Conservation (phyloP, 2,888 invertebrate species). For the Trissonchulus sp. region DNA sequence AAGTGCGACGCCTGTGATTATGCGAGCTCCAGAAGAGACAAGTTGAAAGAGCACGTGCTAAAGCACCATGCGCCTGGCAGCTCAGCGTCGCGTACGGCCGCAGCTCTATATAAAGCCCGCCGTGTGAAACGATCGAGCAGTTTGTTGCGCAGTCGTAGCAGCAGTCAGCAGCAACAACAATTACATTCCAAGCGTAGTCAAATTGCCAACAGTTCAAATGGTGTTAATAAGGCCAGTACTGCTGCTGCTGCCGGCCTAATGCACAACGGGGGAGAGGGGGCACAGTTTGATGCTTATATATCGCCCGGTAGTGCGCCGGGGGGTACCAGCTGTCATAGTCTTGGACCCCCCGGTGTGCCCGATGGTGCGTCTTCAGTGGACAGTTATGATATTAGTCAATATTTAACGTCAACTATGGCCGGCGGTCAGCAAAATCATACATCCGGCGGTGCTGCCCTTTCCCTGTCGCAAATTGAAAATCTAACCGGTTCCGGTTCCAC, state of each 20-base stretch:
- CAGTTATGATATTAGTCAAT: not conserved
- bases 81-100: not conserved
- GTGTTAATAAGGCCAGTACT: not conserved
- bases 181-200: no score
- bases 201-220: no score
- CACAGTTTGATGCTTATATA: no score
- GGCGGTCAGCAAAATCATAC: not conserved
- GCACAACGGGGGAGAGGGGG: no score
- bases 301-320: not conserved
- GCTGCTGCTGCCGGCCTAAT: not conserved
- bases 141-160: no score
- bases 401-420: not conserved
- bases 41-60: slow-evolving; percentile 60
- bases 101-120: no score
- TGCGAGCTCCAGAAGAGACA: slow-evolving; percentile 63
- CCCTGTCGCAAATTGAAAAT: not conserved
- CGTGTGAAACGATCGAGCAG: no score
- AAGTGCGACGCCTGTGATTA: slow-evolving; percentile 64
- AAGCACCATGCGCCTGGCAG: slow-evolving; percentile 54
- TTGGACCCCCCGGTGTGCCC: not conserved
- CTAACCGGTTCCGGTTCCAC: not conserved
- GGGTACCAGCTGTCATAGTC: not conserved
- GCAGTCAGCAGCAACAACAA: no score
- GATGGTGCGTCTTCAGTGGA: not conserved
- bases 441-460: not conserved